Percentiles rank a stretch among this genome's conserved stretches.
Evolutionary conservation across 2,797 vertebrate species (phyloP).

Genomic region (Rhinophrynus dorsalis): DNA sequence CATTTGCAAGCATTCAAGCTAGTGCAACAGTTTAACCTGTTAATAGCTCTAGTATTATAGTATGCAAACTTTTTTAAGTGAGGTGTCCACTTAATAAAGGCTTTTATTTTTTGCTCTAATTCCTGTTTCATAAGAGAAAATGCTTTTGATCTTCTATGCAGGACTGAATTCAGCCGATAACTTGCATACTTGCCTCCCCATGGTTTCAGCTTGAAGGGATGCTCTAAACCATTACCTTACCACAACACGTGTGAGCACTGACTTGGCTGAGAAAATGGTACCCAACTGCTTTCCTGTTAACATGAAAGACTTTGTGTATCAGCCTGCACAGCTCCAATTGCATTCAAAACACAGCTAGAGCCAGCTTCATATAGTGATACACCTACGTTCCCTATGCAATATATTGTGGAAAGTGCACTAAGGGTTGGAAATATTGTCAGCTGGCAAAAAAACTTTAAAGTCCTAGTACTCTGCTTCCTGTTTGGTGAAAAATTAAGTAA

Average conservation of each 20-base stretch:
- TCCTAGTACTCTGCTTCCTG: too few species aligned
- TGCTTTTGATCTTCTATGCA: background rate
- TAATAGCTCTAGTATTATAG: too few species aligned
- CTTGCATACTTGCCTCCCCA: conserved; percentile 1
- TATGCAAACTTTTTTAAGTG: too few species aligned
- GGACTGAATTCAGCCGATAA: conserved; percentile 7
- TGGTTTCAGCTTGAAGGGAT: conserved; percentile 10
- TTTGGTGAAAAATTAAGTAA: too few species aligned
- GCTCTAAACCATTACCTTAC: conserved; percentile 40
- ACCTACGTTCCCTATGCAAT: background rate
- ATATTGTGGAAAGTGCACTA: background rate
- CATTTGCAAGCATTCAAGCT: too few species aligned
- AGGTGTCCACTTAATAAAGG: too few species aligned
- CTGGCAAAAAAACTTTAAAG: too few species aligned
- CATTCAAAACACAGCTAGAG: background rate
- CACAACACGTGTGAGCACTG: background rate
- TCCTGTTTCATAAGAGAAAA: background rate
- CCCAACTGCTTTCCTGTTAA: conserved; percentile 27
- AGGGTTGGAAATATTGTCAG: background rate
- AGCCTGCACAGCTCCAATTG: background rate
- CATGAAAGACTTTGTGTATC: conserved; percentile 14
- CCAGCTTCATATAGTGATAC: background rate
- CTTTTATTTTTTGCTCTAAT: too few species aligned
- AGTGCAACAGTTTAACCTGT: too few species aligned
- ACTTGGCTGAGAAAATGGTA: conserved; percentile 12